These are phyloP conservation scores for Octonoba sinensis DNA, from an alignment of 2,888 invertebrate species.

Conservation along the genomic window DNA sequence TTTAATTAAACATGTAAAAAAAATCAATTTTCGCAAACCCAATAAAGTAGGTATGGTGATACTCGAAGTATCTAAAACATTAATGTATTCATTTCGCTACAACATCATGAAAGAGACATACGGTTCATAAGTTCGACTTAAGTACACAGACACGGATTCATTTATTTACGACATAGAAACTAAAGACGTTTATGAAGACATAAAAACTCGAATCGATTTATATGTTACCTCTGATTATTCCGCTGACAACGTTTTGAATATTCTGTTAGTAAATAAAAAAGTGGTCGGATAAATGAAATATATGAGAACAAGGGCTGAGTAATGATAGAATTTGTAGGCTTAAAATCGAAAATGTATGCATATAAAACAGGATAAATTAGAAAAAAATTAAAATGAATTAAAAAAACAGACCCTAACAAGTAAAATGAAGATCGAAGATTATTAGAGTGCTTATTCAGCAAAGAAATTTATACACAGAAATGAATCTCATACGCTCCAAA, in stretches of 20 bases:
- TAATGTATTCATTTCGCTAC: constrained; percentile 67
- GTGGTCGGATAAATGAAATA: constrained; percentile 21
- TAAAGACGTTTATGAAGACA: constrained; percentile 14
- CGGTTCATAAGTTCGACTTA: constrained; percentile 63
- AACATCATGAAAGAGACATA: constrained; percentile 60
- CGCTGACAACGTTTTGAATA: background rate
- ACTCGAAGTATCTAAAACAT: constrained; percentile 67
- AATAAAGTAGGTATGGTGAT: constrained; percentile 66
- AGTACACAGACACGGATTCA: constrained; percentile 69
- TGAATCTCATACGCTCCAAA: constrained; percentile 5
- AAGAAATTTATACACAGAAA: background rate
- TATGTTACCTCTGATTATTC: constrained; percentile 23
- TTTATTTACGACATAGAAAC: constrained; percentile 66
- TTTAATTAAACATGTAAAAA: constrained; percentile 29
- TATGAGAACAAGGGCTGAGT: constrained; percentile 4
- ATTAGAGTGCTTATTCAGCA: background rate
- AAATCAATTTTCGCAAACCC: constrained; percentile 61
- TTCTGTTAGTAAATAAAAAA: constrained; percentile 20
- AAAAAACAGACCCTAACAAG: constrained; percentile 17
- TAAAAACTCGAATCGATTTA: background rate
- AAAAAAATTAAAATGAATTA: background rate
- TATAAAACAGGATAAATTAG: background rate
- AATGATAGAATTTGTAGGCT: constrained; percentile 15
- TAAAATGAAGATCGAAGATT: constrained; percentile 7
- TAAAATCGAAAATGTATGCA: constrained; percentile 19